Evolutionary conservation across 1,140 invertebrate species (phyloP).

Genomic region (Mamestra configurata): DNA sequence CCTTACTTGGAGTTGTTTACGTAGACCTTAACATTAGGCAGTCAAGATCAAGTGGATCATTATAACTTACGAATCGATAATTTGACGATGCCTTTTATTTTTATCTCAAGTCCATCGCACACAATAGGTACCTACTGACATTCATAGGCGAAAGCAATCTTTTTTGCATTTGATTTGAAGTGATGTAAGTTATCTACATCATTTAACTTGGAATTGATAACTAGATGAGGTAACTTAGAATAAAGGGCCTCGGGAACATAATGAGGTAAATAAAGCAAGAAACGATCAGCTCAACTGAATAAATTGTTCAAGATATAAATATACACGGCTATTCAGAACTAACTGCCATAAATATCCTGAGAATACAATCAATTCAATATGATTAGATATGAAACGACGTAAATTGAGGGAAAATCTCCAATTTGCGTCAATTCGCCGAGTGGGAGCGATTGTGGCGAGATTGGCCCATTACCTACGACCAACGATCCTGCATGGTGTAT

Average conservation of each 20-base stretch:
- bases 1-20: background rate
- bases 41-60: background rate
- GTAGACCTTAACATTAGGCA: background rate
- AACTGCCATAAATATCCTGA: background rate
- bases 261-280: background rate
- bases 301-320: background rate
- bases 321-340: background rate
- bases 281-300: background rate
- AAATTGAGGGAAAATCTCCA: constrained; percentile 27
- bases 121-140: too few species aligned
- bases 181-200: too few species aligned
- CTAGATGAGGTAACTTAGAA: too few species aligned
- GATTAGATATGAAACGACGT: background rate
- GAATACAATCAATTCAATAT: constrained; percentile 25
- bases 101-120: too few species aligned
- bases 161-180: too few species aligned
- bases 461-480: constrained; percentile 23
- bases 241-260: background rate
- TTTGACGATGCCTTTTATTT: too few species aligned
- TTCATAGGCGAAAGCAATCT: too few species aligned
- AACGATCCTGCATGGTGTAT: too few species aligned
- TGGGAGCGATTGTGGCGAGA: background rate
- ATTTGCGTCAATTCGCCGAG: constrained; percentile 19
- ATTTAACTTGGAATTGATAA: too few species aligned
- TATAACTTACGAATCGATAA: too few species aligned